phyloP scores from a whole-genome alignment of 2,888 invertebrate genomes.

The Nemotelus nigrinus region DNA sequence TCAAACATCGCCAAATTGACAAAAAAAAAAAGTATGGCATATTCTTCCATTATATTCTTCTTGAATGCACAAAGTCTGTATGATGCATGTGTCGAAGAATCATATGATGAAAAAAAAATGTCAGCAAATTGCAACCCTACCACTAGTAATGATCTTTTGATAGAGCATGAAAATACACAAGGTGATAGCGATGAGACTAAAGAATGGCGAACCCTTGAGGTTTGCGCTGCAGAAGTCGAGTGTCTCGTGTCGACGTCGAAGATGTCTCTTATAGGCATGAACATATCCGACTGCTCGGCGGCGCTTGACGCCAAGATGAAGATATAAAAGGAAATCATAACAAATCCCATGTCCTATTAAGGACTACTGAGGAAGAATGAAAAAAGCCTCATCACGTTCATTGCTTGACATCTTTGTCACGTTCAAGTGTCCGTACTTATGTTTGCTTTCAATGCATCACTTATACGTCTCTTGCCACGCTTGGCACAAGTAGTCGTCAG shows the following conservation, averaged over 20 bases:
- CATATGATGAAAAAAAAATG: conserved; percentile 1
- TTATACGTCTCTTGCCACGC: conserved; percentile 39
- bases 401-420: conserved; percentile 46
- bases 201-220: conserved; percentile 30
- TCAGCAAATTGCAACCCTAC: conserved; percentile 39
- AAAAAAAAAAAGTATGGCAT: too few relatives aligned
- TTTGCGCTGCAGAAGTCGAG: conserved; percentile 30
- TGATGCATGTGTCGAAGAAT: neutral
- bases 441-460: conserved; percentile 46
- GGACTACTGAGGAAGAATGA: conserved; percentile 38
- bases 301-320: conserved; percentile 28
- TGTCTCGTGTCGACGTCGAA: conserved; percentile 32
- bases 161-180: conserved; percentile 43
- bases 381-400: conserved; percentile 40
- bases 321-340: conserved; percentile 46
- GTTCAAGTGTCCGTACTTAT: conserved; percentile 45
- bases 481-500: neutral
- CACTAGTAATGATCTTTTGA: conserved; percentile 44
- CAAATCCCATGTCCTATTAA: conserved; percentile 45
- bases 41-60: too few relatives aligned
- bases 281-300: conserved; percentile 36
- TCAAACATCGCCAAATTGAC: too few relatives aligned
- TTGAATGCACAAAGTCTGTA: too few relatives aligned
- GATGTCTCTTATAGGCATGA: conserved; percentile 33
- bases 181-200: neutral